Evolutionary conservation across 1,140 invertebrate genomes (phyloP).

Genomic region (Conopomorpha cramerella): DNA sequence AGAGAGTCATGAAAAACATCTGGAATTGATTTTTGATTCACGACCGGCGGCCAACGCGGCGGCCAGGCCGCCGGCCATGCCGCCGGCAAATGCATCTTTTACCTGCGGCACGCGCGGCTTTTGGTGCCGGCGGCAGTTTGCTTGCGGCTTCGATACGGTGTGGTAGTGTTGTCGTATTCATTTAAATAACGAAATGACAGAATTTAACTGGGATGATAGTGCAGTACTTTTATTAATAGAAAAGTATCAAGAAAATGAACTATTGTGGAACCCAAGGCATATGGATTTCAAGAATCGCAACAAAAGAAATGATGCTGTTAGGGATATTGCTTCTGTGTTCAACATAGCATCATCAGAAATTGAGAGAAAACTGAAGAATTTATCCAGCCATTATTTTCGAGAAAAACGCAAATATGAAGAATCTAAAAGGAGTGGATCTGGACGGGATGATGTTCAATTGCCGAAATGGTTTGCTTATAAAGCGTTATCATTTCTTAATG

Average conservation of each 20-base stretch:
- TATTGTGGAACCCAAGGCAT: conserved; percentile 1
- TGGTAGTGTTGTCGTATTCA: not conserved
- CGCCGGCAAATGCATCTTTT: not conserved
- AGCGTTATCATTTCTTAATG: not conserved
- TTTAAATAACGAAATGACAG: conserved; percentile 2
- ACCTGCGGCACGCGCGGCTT: conserved; percentile 2
- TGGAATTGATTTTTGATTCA: too few relatives aligned
- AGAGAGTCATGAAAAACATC: too few relatives aligned
- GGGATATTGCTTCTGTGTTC: conserved; percentile 1
- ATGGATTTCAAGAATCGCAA: conserved; percentile 1
- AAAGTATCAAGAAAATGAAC: conserved; percentile 1
- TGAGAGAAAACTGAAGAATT: not conserved
- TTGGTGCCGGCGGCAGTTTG: not conserved
- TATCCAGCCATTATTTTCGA: conserved; percentile 1
- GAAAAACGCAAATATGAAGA: conserved; percentile 1
- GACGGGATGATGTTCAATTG: conserved; percentile 1
- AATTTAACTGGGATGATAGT: conserved; percentile 1
- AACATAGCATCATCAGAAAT: not conserved
- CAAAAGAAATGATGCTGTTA: conserved; percentile 2
- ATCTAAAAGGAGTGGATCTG: conserved; percentile 2
- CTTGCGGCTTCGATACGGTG: conserved; percentile 1
- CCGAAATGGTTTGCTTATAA: conserved; percentile 1
- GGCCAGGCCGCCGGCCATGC: too few relatives aligned
- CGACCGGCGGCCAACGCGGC: too few relatives aligned
- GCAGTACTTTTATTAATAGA: conserved; percentile 2